These are phyloP conservation scores for Meda fulgida DNA, from an alignment of 2,797 vertebrate species.

Conservation along the genomic window DNA sequence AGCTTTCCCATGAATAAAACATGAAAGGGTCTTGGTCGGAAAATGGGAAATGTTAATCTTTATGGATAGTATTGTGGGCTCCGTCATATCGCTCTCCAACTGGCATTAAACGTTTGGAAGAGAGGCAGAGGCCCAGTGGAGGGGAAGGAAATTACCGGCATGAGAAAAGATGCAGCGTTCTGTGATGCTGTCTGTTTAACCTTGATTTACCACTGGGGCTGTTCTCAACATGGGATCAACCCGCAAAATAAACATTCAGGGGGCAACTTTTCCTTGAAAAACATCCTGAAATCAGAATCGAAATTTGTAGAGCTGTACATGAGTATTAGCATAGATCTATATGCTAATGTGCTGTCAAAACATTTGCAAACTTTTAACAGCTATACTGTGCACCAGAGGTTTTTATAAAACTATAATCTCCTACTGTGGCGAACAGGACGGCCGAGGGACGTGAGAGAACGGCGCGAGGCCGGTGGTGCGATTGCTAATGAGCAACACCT, in stretches of 20 bases:
- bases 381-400: neutral
- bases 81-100: slow-evolving; percentile 26
- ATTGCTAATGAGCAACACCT: too few species aligned
- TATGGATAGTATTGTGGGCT: slow-evolving; percentile 43
- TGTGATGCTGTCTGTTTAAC: slow-evolving; percentile 62
- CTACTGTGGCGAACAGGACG: too few species aligned
- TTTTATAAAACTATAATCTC: neutral
- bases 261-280: neutral
- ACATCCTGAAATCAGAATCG: neutral
- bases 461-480: too few species aligned
- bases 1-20: slow-evolving; percentile 58
- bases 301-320: neutral
- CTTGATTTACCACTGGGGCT: slow-evolving; percentile 4
- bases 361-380: neutral
- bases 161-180: slow-evolving; percentile 36
- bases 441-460: too few species aligned
- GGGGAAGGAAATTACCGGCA: slow-evolving; percentile 38
- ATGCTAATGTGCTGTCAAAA: neutral
- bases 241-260: neutral
- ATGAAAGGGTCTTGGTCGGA: slow-evolving; percentile 35
- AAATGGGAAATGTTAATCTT: slow-evolving; percentile 59
- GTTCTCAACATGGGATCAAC: neutral
- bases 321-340: neutral
- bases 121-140: slow-evolving; percentile 1
- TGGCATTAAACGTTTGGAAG: slow-evolving; percentile 34